Percentiles rank a stretch among this genome's conserved stretches.
Evolutionary conservation across 2,888 invertebrate species (phyloP).

Genomic region (Parnassius smintheus): DNA sequence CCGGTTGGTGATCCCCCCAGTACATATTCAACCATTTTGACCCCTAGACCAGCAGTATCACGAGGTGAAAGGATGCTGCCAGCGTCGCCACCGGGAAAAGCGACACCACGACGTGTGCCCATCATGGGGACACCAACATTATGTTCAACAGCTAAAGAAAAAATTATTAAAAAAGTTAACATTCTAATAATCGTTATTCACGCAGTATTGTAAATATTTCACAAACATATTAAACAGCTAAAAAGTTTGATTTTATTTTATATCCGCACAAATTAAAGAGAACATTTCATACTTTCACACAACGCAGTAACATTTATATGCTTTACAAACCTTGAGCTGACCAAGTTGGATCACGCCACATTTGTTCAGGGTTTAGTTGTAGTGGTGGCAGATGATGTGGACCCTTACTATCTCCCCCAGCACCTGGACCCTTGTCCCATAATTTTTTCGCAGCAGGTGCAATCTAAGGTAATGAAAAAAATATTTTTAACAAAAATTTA

Average conservation of each 20-base stretch:
- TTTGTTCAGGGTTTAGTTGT: constrained; percentile 86
- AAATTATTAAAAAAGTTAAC: constrained; percentile 20
- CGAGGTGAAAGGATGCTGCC: constrained; percentile 88
- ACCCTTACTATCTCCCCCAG: constrained; percentile 88
- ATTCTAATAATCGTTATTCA: constrained; percentile 3
- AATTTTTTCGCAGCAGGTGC: constrained; percentile 96
- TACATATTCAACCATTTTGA: constrained; percentile 99
- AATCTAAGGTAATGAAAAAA: constrained; percentile 81
- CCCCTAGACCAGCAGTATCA: constrained; percentile 95
- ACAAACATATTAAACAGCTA: no score
- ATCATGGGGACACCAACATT: constrained; percentile 80
- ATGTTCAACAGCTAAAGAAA: constrained; percentile 53
- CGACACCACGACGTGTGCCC: constrained; percentile 87
- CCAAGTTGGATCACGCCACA: constrained; percentile 97
- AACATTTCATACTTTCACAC: no score
- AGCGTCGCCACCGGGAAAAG: constrained; percentile 83
- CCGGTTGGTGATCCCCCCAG: constrained; percentile 94
- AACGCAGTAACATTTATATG: no score
- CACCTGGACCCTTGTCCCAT: constrained; percentile 90
- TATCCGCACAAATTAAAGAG: no score
- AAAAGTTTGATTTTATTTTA: no score
- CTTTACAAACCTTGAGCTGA: constrained; percentile 88
- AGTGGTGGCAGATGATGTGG: constrained; percentile 87
- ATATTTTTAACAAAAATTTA: no score
- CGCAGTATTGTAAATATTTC: no score